phyloP scores from a whole-genome alignment of 2,797 vertebrate genomes.

The Catostomus latipinnis region DNA sequence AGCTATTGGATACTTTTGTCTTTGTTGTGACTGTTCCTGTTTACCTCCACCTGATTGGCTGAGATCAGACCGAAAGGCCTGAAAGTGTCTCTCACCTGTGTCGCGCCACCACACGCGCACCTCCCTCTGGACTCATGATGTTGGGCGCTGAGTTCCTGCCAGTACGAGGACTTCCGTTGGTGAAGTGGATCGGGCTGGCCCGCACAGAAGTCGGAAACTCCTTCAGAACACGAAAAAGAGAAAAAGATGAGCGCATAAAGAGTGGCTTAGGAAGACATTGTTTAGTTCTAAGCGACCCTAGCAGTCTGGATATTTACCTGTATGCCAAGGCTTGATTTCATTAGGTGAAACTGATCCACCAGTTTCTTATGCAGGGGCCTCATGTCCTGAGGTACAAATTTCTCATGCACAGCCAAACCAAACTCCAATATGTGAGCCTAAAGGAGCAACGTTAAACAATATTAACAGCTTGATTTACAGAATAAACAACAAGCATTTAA shows the following conservation, averaged over 20 bases:
- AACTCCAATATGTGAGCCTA: slow-evolving; percentile 98
- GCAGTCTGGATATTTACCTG: slow-evolving; percentile 80
- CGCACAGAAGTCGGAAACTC: slow-evolving; percentile 92
- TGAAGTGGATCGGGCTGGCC: slow-evolving; percentile 92
- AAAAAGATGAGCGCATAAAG: not conserved
- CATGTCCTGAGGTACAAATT: slow-evolving; percentile 98
- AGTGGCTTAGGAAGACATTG: not conserved
- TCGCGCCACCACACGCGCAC: slow-evolving; percentile 83
- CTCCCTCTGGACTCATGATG: slow-evolving; percentile 91
- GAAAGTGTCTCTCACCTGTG: slow-evolving; percentile 82
- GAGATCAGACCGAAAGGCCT: not conserved
- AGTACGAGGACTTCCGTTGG: slow-evolving; percentile 92
- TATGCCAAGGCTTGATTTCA: slow-evolving; percentile 97
- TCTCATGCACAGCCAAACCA: slow-evolving; percentile 94
- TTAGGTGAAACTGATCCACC: slow-evolving; percentile 97
- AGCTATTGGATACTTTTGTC: no score
- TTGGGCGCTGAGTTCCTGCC: slow-evolving; percentile 92
- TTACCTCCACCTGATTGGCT: no score
- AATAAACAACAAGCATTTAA: not conserved
- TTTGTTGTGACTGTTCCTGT: no score
- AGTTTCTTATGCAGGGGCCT: slow-evolving; percentile 96
- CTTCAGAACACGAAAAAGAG: slow-evolving; percentile 64
- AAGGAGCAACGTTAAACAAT: not conserved
- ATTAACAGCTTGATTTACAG: not conserved
- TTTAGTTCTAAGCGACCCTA: slow-evolving; percentile 35